Evolutionary conservation across 2,888 invertebrate genomes (phyloP).

Genomic region (Doris montereyensis): DNA sequence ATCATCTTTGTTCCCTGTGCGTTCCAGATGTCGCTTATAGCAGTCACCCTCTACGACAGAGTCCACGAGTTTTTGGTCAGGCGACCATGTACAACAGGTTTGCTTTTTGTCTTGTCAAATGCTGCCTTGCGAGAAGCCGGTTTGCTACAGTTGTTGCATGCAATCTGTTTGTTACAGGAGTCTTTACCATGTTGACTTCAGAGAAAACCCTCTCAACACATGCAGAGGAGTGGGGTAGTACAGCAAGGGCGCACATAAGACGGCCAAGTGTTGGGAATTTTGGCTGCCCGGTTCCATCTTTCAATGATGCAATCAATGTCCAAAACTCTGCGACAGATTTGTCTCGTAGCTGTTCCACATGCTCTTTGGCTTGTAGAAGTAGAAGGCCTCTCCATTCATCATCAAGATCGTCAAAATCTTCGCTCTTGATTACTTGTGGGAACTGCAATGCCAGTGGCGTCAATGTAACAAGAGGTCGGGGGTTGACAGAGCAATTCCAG

Average conservation of each 20-base stretch:
- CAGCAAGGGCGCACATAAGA: constrained; percentile 6
- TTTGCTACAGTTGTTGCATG: neutral
- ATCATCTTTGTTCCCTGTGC: neutral
- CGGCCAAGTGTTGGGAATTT: neutral
- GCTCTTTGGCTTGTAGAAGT: neutral
- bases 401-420: neutral
- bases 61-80: neutral
- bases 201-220: constrained; percentile 19
- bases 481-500: neutral
- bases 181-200: constrained; percentile 14
- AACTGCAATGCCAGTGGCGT: neutral
- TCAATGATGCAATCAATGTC: neutral
- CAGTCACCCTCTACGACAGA: neutral
- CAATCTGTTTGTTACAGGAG: constrained; percentile 7
- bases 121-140: neutral
- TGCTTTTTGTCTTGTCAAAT: neutral
- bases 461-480: neutral
- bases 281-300: neutral
- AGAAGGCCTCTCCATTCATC: constrained; percentile 1
- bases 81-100: constrained; percentile 1
- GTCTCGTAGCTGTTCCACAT: neutral
- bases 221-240: constrained; percentile 1
- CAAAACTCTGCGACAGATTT: constrained; percentile 17
- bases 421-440: neutral
- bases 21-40: neutral